Evolutionary conservation across 2,888 invertebrate genomes (phyloP).

Genomic region (Drosophila buzzatii): DNA sequence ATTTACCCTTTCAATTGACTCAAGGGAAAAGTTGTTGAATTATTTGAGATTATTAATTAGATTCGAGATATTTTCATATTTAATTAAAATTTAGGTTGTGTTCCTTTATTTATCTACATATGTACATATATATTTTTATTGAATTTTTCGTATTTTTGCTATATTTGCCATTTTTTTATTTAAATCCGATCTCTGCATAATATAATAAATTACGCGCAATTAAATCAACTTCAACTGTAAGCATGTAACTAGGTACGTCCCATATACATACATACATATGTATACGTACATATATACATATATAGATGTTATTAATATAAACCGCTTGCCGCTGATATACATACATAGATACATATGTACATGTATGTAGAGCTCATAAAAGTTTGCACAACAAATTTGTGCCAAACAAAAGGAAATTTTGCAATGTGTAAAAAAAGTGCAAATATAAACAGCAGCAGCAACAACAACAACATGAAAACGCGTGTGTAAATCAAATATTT

Average conservation of each 20-base stretch:
- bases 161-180: not conserved
- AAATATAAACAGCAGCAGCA: not conserved
- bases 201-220: not conserved
- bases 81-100: too few species aligned
- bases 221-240: not conserved
- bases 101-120: not conserved
- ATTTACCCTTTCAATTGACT: not conserved
- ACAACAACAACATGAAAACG: slow-evolving; percentile 8
- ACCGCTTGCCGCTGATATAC: slow-evolving; percentile 1
- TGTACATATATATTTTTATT: too few species aligned
- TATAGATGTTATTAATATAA: not conserved
- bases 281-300: not conserved
- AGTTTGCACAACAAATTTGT: slow-evolving; percentile 37
- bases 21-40: too few species aligned
- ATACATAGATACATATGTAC: not conserved
- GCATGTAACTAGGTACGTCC: not conserved
- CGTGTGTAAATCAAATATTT: slow-evolving; percentile 8
- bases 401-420: slow-evolving; percentile 48
- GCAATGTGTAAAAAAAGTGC: slow-evolving; percentile 32
- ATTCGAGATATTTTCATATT: too few species aligned
- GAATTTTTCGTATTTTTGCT: not conserved
- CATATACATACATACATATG: not conserved
- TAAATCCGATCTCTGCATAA: not conserved
- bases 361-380: slow-evolving; percentile 9
- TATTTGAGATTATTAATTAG: too few species aligned